These are phyloP conservation scores for Amiota minor DNA, from an alignment of 2,888 invertebrate species.

Conservation along the genomic window DNA sequence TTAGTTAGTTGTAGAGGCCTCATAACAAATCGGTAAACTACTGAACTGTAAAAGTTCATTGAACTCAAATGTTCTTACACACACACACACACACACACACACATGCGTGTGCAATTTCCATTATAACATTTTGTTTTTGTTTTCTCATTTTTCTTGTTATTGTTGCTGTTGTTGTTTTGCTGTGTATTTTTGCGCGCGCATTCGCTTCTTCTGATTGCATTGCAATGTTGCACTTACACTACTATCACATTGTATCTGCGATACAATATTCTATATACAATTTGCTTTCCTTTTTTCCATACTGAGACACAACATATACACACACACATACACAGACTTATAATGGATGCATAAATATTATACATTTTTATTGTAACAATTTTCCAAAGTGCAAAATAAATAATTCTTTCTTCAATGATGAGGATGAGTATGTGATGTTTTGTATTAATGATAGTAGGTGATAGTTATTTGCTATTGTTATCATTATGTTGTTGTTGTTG, in stretches of 20 bases:
- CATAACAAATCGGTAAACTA: conserved; percentile 61
- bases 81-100: conserved; percentile 3
- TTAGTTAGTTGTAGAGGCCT: neutral
- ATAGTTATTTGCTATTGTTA: no score
- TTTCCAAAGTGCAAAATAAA: no score
- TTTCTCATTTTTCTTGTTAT: conserved; percentile 18
- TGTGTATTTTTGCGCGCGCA: no score
- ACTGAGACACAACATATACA: neutral
- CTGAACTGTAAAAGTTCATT: conserved; percentile 68
- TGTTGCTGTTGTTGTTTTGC: conserved; percentile 15
- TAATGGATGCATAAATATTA: neutral
- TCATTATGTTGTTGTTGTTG: conserved; percentile 2
- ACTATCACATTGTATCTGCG: no score
- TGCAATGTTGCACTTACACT: no score
- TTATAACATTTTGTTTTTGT: conserved; percentile 7
- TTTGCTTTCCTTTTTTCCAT: no score
- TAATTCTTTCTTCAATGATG: no score
- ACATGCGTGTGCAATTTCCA: neutral
- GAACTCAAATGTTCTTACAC: conserved; percentile 49
- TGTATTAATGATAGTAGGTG: no score
- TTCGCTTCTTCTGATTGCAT: no score
- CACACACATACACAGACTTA: neutral
- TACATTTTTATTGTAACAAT: neutral
- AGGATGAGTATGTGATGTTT: no score
- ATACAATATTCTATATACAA: no score